These are phyloP conservation scores for Deladenus siricidicola DNA, from an alignment of 2,888 invertebrate species.

Conservation along the genomic window DNA sequence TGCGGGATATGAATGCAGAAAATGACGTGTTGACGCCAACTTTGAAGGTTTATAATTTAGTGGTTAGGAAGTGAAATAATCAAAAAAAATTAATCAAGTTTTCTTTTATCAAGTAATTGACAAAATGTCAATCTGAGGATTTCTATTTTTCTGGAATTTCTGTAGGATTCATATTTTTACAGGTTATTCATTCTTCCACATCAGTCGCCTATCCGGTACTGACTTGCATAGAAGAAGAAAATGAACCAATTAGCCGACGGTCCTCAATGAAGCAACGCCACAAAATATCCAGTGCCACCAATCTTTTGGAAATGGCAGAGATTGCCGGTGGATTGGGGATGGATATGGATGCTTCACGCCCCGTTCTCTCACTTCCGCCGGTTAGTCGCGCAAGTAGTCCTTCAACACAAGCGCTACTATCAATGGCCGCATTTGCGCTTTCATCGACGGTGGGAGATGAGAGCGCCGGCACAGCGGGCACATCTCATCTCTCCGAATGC, in stretches of 20 bases:
- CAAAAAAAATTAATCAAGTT: constrained; percentile 4
- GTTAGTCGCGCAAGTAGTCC: neutral
- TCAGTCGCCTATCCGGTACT: constrained; percentile 25
- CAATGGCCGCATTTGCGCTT: neutral
- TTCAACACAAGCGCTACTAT: neutral
- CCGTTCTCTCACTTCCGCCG: neutral
- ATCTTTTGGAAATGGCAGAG: neutral
- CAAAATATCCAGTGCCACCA: neutral
- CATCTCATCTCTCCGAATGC: neutral
- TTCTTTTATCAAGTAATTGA: too few relatives aligned
- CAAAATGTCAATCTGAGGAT: too few relatives aligned
- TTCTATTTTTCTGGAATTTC: too few relatives aligned
- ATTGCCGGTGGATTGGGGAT: neutral
- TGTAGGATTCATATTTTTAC: constrained; percentile 2
- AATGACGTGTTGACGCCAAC: constrained; percentile 46
- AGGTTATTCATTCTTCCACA: constrained; percentile 26
- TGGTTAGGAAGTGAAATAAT: constrained; percentile 13
- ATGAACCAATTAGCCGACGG: constrained; percentile 14
- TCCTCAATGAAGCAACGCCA: neutral
- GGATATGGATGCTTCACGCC: neutral
- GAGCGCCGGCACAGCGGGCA: neutral
- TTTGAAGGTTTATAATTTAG: constrained; percentile 31
- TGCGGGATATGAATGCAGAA: too few relatives aligned
- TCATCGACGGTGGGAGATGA: neutral
- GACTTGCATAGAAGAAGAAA: constrained; percentile 26